A percentile compares a stretch with the other conserved stretches of the same genome.
phyloP scores from a whole-genome alignment of 30 jellyfish, hydroid and myxozoan genomes.

The Hydra vulgaris region DNA sequence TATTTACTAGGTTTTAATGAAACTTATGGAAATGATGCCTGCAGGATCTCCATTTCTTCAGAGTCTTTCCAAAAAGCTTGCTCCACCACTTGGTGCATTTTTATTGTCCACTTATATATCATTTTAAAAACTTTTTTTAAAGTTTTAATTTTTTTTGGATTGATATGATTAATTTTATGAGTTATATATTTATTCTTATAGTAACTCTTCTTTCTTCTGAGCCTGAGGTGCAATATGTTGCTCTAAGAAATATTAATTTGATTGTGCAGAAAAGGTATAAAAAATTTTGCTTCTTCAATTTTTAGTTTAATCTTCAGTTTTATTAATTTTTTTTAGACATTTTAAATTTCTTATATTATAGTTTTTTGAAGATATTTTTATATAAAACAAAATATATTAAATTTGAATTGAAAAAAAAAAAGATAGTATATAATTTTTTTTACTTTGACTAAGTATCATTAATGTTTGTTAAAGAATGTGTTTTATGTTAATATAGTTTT shows the following conservation, averaged over 20 bases:
- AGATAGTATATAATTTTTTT: no score
- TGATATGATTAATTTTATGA: neutral
- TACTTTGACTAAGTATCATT: no score
- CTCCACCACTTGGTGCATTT: constrained; percentile 96
- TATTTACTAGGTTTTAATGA: constrained; percentile 73
- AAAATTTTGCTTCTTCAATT: neutral
- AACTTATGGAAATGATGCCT: constrained; percentile 86
- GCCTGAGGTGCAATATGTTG: constrained; percentile 98
- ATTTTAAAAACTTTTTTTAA: no score
- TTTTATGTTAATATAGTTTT: no score
- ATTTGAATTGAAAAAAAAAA: no score
- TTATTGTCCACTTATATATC: no score
- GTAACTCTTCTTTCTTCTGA: constrained; percentile 93
- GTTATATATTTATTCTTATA: neutral
- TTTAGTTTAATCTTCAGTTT: neutral
- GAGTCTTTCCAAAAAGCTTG: constrained; percentile 54
- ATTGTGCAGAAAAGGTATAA: constrained; percentile 89
- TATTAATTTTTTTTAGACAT: no score
- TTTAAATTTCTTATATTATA: no score
- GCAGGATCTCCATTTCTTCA: constrained; percentile 58
- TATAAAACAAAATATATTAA: no score
- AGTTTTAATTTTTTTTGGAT: no score
- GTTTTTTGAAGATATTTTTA: no score
- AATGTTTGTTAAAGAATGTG: no score
- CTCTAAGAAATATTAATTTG: constrained; percentile 88